These are phyloP conservation scores for Tachina lurida DNA, from an alignment of 2,888 invertebrate genomes.

Conservation along the genomic window DNA sequence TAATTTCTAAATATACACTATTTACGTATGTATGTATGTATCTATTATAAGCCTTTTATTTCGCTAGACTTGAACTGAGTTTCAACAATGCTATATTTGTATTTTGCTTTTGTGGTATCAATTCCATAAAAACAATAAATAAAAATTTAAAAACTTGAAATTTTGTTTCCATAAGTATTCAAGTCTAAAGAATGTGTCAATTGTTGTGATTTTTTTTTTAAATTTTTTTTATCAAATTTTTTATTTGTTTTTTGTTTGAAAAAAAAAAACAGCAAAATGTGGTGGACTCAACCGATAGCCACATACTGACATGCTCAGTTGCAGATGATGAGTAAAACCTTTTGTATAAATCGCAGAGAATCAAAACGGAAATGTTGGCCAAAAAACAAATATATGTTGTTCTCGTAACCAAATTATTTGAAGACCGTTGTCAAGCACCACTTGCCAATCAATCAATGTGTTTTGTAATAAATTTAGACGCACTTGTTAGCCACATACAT, in stretches of 20 bases:
- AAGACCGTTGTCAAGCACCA: constrained; percentile 17
- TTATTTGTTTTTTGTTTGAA: no score
- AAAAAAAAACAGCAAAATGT: constrained; percentile 7
- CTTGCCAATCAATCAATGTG: constrained; percentile 11
- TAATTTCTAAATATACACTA: neutral
- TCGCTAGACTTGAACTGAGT: constrained; percentile 17
- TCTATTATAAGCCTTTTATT: neutral
- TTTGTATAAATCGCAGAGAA: neutral
- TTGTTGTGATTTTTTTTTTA: neutral
- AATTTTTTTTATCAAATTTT: no score
- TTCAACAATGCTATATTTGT: neutral
- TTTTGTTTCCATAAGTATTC: neutral
- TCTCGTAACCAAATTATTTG: constrained; percentile 20
- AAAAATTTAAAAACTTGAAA: constrained; percentile 4
- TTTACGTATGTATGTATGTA: neutral
- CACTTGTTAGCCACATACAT: constrained; percentile 1
- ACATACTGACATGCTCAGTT: no score
- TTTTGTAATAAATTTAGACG: constrained; percentile 22
- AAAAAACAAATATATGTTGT: constrained; percentile 16
- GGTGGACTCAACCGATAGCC: neutral
- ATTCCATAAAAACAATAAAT: neutral
- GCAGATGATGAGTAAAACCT: neutral
- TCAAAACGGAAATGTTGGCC: constrained; percentile 29
- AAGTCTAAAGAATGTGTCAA: constrained; percentile 21
- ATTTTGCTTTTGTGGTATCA: neutral